phyloP scores from a whole-genome alignment of 2,888 invertebrate species.

The Mythimna impura region DNA sequence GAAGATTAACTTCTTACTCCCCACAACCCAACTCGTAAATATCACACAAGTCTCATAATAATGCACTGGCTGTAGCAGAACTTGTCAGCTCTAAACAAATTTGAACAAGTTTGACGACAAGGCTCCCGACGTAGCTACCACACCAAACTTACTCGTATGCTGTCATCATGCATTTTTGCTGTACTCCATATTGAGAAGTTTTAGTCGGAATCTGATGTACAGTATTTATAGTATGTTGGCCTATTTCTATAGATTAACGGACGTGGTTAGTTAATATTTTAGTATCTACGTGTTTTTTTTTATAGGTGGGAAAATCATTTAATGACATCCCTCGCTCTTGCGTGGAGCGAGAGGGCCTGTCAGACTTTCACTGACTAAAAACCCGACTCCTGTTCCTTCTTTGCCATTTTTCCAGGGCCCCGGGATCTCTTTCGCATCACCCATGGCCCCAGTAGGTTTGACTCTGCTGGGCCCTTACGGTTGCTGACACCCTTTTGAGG shows the following conservation, averaged over 20 bases:
- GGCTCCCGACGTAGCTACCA: conserved; percentile 27
- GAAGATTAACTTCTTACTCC: conserved; percentile 25
- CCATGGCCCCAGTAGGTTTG: no score
- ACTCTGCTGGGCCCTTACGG: no score
- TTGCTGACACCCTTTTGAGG: no score
- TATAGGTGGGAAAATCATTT: no score
- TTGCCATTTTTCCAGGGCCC: no score
- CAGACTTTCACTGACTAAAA: no score
- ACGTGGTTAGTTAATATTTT: background rate
- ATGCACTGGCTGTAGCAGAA: conserved; percentile 44
- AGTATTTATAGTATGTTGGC: background rate
- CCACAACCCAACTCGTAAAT: conserved; percentile 5
- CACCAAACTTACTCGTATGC: conserved; percentile 44
- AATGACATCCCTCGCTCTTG: no score
- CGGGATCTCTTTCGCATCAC: no score
- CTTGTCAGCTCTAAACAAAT: conserved; percentile 52
- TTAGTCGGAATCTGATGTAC: background rate
- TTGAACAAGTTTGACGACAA: conserved; percentile 55
- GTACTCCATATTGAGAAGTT: conserved; percentile 26
- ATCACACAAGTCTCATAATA: conserved; percentile 39
- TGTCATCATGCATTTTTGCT: conserved; percentile 50
- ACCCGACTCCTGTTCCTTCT: no score
- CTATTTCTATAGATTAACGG: background rate
- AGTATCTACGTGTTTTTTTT: no score
- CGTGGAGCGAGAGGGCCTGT: no score